These are phyloP conservation scores for Lanistes nyassanus DNA, from an alignment of 1,140 invertebrate species.

Conservation along the genomic window DNA sequence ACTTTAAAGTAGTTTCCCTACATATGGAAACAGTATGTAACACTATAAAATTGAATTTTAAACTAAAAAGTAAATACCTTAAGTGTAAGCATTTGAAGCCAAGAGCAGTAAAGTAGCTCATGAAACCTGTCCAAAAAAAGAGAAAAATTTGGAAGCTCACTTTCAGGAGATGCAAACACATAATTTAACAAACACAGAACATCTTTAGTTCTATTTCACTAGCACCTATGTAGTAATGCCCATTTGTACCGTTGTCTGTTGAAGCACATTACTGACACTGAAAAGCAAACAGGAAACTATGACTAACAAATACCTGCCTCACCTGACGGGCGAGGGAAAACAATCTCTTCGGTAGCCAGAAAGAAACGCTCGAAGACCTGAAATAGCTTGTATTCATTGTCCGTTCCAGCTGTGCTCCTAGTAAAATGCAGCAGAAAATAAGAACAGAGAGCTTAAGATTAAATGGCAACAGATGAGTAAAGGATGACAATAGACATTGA, in stretches of 20 bases:
- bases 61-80: slow-evolving; percentile 32
- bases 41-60: neutral
- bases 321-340: slow-evolving; percentile 54
- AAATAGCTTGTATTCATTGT: slow-evolving; percentile 60
- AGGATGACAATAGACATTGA: no score
- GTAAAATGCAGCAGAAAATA: neutral
- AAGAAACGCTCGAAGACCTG: slow-evolving; percentile 57
- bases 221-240: no score
- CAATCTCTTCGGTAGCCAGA: slow-evolving; percentile 45
- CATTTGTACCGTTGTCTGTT: no score
- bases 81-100: slow-evolving; percentile 46
- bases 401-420: slow-evolving; percentile 39
- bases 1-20: no score
- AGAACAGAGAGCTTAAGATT: no score
- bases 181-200: no score
- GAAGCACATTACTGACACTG: no score
- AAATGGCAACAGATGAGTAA: no score
- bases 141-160: no score
- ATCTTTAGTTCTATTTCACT: no score
- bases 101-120: slow-evolving; percentile 46
- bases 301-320: neutral
- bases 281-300: no score
- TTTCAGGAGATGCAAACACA: no score
- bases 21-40: neutral
- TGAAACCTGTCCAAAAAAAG: slow-evolving; percentile 43